Percentiles rank a stretch among this genome's conserved stretches.
These are phyloP conservation scores for Aramus guarauna DNA, from an alignment of 2,113 vertebrate genomes.

Conservation along the genomic window DNA sequence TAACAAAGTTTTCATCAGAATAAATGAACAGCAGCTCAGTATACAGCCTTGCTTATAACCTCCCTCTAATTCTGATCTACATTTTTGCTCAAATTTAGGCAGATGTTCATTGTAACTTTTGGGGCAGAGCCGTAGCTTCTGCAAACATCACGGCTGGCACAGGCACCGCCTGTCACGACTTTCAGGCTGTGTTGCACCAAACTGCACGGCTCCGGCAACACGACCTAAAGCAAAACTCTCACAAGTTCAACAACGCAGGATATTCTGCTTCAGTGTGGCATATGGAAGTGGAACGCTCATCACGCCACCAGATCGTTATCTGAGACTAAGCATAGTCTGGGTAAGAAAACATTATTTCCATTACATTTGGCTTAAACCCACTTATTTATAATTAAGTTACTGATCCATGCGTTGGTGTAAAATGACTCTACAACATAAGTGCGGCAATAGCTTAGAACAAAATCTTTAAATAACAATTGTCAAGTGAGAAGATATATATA, in stretches of 20 bases:
- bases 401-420: neutral
- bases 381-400: constrained; percentile 12
- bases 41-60: neutral
- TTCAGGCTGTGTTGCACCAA: accelerated
- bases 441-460: neutral
- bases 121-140: neutral
- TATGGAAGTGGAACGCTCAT: too few relatives aligned
- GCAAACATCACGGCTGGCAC: accelerated
- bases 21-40: neutral
- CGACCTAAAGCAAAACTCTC: neutral
- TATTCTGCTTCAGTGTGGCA: accelerated
- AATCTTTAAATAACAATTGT: constrained; percentile 30
- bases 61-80: neutral
- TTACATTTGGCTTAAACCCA: neutral
- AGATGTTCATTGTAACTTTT: neutral
- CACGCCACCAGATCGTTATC: accelerated
- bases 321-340: neutral
- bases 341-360: neutral
- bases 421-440: neutral
- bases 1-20: neutral
- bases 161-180: neutral
- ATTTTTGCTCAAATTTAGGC: neutral
- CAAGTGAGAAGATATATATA: neutral
- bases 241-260: accelerated
- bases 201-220: accelerated